These are phyloP conservation scores for Nephila pilipes DNA, from an alignment of 1,140 invertebrate species.

Conservation along the genomic window DNA sequence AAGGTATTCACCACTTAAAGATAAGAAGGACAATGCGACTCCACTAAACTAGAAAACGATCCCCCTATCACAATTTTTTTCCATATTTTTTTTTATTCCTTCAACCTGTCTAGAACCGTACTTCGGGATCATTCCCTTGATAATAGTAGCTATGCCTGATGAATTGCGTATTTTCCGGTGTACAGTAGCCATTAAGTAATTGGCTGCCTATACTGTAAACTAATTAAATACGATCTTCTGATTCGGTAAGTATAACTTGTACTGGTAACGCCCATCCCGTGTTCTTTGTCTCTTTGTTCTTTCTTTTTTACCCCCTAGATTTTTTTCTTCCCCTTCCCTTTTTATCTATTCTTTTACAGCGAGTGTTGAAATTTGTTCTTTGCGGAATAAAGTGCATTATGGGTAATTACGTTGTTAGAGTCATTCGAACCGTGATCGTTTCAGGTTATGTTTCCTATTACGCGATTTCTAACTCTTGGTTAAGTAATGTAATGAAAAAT, in stretches of 20 bases:
- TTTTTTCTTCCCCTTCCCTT: background rate
- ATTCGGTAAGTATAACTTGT: conserved; percentile 75
- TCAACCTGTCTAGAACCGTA: conserved; percentile 10
- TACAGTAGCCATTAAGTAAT: conserved; percentile 76
- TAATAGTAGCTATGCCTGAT: conserved; percentile 27
- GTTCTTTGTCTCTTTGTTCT: background rate
- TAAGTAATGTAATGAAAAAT: background rate
- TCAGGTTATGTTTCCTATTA: background rate
- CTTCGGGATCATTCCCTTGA: background rate
- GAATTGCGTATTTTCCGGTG: conserved; percentile 71
- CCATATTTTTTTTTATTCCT: background rate
- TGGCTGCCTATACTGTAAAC: conserved; percentile 63
- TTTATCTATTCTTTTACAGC: background rate
- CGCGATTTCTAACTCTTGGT: background rate
- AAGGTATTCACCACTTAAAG: background rate
- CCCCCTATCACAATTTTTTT: background rate
- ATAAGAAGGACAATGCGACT: background rate
- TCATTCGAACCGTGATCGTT: background rate
- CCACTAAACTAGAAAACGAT: conserved; percentile 29
- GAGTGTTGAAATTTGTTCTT: conserved; percentile 9
- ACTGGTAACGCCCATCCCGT: conserved; percentile 53
- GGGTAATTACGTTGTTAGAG: conserved; percentile 25
- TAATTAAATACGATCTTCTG: conserved; percentile 76
- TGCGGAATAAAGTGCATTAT: background rate
- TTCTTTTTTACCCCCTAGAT: background rate